Base-by-base conservation (phyloP, 2,113 vertebrate species). In the Brachirus orientalis region DNA sequence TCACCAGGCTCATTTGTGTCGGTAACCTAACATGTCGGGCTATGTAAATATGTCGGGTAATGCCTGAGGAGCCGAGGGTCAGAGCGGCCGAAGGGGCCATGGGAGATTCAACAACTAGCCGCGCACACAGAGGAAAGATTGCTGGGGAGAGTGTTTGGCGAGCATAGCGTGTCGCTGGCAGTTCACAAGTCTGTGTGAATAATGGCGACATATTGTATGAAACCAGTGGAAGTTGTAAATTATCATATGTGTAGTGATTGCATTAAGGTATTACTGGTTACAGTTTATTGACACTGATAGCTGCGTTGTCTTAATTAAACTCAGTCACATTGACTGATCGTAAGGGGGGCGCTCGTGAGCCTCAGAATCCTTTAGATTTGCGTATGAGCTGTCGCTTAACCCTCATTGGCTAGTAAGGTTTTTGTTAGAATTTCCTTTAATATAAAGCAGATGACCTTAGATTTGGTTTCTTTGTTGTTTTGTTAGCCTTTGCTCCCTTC, bases 291-390 rank as follows among this genome's bases (percentile, higher is more conserved):
- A 36, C 11, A 35, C n/a, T 20, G 47, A 3, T 9, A 35, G 6
- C 36, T 3, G 10, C 9, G 41, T 57, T 46, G 1, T 22, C 10
- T 17, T 48, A 33, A 53, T 53, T 43, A 3, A 7, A 46, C n/a
- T 20, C 22, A 53, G 10, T 68, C 10, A 41, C 7, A 2, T 6
- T 10, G 18, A 51, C 44, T 16, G 28, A 16, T 22, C 50, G 28
- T 7, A 1, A 9, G 18, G 85, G 85, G 82, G 87, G 87, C 85
- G 87, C 81, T 68, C 10, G 10, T 20, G 85, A 86, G 81, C 78
- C 2, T 10, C 10, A 0, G 4, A 7, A 33, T 22, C 10, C 41
- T 19, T 54, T 19, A 41, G 6, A 6, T 35, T 52, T 10, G 36
- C 51, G 59, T 44, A 53, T 13, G n/a, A 5, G 10, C 38, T 13